These are phyloP conservation scores for Alethe diademata DNA, from an alignment of 2,113 vertebrate genomes.

Conservation along the genomic window DNA sequence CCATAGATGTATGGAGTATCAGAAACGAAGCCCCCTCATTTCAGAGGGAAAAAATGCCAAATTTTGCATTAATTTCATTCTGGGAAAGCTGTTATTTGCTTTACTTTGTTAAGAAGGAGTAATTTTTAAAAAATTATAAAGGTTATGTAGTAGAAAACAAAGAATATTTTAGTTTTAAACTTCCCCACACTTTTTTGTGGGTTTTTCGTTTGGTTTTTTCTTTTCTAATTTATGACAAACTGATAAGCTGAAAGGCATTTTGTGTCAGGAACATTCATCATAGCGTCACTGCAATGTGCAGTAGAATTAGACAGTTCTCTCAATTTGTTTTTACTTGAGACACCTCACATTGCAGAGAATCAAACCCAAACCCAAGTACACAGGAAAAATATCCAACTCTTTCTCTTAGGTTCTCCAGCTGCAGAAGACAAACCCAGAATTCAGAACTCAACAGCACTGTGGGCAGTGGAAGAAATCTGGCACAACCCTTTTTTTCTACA, in stretches of 20 bases:
- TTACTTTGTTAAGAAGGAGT: background rate
- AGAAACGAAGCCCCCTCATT: background rate
- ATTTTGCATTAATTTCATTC: background rate
- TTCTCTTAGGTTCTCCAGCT: background rate
- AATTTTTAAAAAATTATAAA: background rate
- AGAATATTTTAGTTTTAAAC: background rate
- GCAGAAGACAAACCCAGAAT: background rate
- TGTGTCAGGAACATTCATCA: background rate
- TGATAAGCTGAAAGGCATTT: background rate
- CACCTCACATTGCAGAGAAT: background rate
- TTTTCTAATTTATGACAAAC: background rate
- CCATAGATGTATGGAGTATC: background rate
- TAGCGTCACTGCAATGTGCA: background rate
- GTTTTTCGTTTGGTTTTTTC: too few species aligned
- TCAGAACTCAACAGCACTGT: background rate
- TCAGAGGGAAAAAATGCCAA: background rate
- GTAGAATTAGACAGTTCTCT: background rate
- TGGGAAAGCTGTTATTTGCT: background rate
- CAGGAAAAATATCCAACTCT: accelerated
- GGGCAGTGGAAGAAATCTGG: background rate
- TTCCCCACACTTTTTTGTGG: background rate
- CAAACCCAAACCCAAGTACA: background rate
- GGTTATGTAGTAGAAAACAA: background rate
- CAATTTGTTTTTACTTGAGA: background rate
- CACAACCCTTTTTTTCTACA: background rate